A percentile compares a stretch with the other conserved stretches of the same genome.
phyloP scores from a whole-genome alignment of 1,140 invertebrate species.

The Adelges cooleyi region DNA sequence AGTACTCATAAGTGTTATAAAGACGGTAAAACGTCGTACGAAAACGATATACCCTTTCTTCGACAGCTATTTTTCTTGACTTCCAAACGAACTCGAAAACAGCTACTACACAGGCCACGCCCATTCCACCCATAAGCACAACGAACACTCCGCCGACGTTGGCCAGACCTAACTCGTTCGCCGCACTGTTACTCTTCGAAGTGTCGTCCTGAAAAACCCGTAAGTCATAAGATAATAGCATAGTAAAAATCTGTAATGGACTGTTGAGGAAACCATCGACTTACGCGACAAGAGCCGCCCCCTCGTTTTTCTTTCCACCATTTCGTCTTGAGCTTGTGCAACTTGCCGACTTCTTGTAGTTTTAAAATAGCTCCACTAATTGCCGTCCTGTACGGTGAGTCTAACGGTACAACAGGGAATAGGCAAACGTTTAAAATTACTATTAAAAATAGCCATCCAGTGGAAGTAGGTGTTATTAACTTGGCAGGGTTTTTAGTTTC shows the following conservation, averaged over 20 bases:
- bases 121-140: conserved; percentile 82
- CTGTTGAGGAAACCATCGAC: no score
- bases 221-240: no score
- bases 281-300: conserved; percentile 53
- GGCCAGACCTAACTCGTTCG: conserved; percentile 73
- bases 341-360: conserved; percentile 82
- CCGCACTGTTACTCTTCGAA: conserved; percentile 69
- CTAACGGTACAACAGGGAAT: neutral
- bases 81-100: conserved; percentile 91
- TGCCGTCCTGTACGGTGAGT: conserved; percentile 60
- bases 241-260: no score
- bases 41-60: conserved; percentile 56
- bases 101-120: conserved; percentile 73
- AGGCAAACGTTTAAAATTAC: neutral
- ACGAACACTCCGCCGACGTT: conserved; percentile 94
- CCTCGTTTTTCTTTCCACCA: conserved; percentile 83
- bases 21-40: no score
- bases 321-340: conserved; percentile 82
- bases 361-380: conserved; percentile 80
- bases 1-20: no score
- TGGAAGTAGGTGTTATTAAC: no score
- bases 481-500: no score
- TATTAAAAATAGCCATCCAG: no score
- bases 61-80: conserved; percentile 76
- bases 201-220: conserved; percentile 54